Evolutionary conservation across 2,113 vertebrate genomes (phyloP).

Genomic region (Cryptomyrus ogoouensis): DNA sequence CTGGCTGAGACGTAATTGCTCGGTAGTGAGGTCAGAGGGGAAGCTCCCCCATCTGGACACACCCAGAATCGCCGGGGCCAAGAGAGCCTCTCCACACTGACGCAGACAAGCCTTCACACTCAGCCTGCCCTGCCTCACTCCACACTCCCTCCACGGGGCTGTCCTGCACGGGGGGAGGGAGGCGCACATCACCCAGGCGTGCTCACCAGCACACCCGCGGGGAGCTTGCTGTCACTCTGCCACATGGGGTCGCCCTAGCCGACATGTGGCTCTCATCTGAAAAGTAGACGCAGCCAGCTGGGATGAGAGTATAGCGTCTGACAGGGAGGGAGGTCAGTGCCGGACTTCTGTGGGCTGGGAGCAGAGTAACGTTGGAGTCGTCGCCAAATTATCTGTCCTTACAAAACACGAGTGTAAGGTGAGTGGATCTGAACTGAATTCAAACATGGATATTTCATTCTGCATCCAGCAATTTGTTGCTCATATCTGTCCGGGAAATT

Average conservation of each 20-base stretch:
- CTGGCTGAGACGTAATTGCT: slow-evolving; percentile 95
- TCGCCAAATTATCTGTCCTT: background rate
- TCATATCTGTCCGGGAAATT: background rate
- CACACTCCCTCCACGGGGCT: background rate
- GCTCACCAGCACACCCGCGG: background rate
- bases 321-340: background rate
- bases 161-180: background rate
- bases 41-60: slow-evolving; percentile 82
- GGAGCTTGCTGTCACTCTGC: background rate
- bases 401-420: background rate
- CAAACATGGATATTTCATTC: background rate
- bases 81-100: slow-evolving; percentile 57
- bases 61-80: slow-evolving; percentile 74
- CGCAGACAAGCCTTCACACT: slow-evolving; percentile 21
- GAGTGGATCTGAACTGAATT: background rate
- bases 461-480: background rate
- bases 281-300: background rate
- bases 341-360: background rate
- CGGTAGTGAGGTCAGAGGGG: slow-evolving; percentile 95
- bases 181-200: background rate
- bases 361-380: background rate
- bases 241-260: background rate
- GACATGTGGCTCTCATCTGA: background rate
- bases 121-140: background rate
- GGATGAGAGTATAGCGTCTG: background rate